Evolutionary conservation across 2,113 vertebrate species (phyloP).

Genomic region (Coracopsis vasa): DNA sequence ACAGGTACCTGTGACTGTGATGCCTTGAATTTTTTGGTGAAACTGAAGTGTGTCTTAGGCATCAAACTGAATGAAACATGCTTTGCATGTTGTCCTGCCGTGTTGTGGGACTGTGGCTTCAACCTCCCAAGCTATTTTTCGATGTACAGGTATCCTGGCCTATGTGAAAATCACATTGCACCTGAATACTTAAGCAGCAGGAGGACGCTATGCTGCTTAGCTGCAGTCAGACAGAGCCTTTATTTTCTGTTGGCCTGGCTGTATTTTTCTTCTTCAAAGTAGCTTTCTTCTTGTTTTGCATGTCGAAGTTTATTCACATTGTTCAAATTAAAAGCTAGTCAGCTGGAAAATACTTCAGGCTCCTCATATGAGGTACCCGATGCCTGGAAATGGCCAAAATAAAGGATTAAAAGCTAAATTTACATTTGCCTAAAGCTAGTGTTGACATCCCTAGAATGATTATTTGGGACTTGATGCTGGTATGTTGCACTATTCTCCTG

Average conservation of each 20-base stretch:
- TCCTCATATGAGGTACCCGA: background rate
- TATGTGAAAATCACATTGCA: background rate
- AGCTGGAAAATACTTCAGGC: conserved; percentile 12
- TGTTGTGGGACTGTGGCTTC: background rate
- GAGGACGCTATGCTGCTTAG: background rate
- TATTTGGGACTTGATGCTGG: background rate
- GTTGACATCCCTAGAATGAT: background rate
- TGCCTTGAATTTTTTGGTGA: background rate
- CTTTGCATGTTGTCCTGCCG: background rate
- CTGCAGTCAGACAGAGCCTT: background rate
- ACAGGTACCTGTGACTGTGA: background rate
- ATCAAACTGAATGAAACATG: accelerated
- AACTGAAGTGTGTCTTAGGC: background rate
- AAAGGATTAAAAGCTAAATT: conserved; percentile 41
- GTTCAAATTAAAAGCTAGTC: conserved; percentile 18
- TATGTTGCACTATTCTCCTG: background rate
- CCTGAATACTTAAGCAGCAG: background rate
- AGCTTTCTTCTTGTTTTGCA: background rate
- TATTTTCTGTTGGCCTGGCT: background rate
- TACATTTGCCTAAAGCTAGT: background rate
- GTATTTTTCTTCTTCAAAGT: background rate
- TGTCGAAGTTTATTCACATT: conserved; percentile 8
- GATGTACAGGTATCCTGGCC: background rate
- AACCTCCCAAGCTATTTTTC: background rate
- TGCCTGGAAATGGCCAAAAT: conserved; percentile 25